Evolutionary conservation across 2,797 vertebrate genomes (phyloP), one percentile per base, ranked within the genome.

Genomic region (Chloroceryle amazona): DNA sequence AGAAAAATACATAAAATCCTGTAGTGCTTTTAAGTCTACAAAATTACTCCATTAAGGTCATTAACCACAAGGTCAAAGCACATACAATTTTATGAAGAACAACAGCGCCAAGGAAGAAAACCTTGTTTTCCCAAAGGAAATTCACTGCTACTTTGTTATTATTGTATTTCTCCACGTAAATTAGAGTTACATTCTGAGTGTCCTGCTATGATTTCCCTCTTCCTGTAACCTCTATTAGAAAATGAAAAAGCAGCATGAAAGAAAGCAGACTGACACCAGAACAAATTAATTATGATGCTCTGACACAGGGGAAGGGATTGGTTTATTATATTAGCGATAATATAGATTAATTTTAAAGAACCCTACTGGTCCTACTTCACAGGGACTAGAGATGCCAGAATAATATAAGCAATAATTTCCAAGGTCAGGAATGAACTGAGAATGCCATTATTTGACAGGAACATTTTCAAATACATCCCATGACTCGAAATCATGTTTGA

Each of bases 211-310:
- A 91, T 83, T 88, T 89, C 72, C 57, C 65, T 91, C 54, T 81
- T 81, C 76, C 73, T 70, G 78, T 81, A 88, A 81, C 66, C 72
- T 90, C 79, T 66, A 76, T 44, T 52, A 91, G 58, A 90, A 96
- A 94, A 91, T 79, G 29, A 92, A 94, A 89, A 93, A 91, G 65
- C 85, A 96, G 89, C 85, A 81, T 91, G 80, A 88, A 88, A 93
- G 82, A 65, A 91, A 95, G 68, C 44, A 88, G 91, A 90, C 28
- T 86, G 89, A 93, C 72, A 68, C n/a, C 37, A 70, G 46, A 93
- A 88, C 46, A 91, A 88, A 96, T 91, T 81, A 86, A 95, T 86
- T 75, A 81, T 52, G 66, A 94, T 95, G 70, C 23, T 91, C 46
- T 83, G 73, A 84, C 76, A 94, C 1, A 1, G 25, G 70, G 28